Base-by-base conservation (phyloP, 2,113 vertebrate species). In the Prionailurus viverrinus region DNA sequence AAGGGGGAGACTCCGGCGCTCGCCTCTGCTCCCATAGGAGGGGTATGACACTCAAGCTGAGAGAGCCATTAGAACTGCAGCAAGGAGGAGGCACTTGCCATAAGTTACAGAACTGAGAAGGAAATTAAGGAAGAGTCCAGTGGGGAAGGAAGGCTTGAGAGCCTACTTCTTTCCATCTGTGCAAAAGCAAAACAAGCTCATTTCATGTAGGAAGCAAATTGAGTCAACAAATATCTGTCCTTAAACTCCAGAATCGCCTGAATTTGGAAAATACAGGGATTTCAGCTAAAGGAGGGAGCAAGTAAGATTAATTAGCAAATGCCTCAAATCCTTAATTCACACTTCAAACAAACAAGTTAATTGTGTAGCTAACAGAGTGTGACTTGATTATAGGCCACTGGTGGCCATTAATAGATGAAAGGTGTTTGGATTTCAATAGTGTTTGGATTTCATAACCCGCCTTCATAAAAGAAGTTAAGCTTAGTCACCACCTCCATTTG, bases 271-370 rank as follows among this genome's bases (percentile, higher is more conserved):
- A 87, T 4, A 90, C 45, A 33, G 65, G 69, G 84, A 66, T 91
- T 94, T 78, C 39, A 55, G 89, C 88, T 76, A 33, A 97, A 85
- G 66, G 13, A 65, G 61, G 61, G n/a, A 95, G n/a, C 87, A 80
- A 94, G 97, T 16, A 95, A 78, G 91, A 91, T 97, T 97, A 94
- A 96, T 97, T 93, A 97, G 96, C 91, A 95, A 91, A 88, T n/a
- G 84, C 93, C 95, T 90, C 84, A 73, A 96, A 95, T 82, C 95
- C 97, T 97, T 97, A 87, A 96, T 97, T 97, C 96, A 45, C 88
- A 96, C 97, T 98, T 98, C 97, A 98, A 98, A 98, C 94, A 97
- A 97, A 97, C 95, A 98, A 94, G 97, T 68, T 96, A 88, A 97
- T 94, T 94, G 97, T 93, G 96, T 18, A 95, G 91, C 95, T 97